Evolutionary conservation across 2,113 vertebrate genomes (phyloP).

Genomic region (Leptobrachium leishanense): DNA sequence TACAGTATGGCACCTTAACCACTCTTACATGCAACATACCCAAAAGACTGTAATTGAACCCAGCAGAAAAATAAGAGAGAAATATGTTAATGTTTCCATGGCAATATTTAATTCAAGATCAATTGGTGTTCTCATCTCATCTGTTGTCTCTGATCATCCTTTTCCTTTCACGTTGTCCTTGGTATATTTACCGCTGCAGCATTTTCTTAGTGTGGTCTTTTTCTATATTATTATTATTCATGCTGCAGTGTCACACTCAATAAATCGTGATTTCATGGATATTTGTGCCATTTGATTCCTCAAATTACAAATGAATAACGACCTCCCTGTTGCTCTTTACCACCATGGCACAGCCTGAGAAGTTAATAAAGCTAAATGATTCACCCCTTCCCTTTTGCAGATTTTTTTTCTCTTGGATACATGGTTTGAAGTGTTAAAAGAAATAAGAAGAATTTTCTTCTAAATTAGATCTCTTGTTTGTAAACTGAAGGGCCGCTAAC

Average conservation of each 20-base stretch:
- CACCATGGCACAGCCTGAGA: slow-evolving; percentile 54
- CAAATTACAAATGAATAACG: slow-evolving; percentile 59
- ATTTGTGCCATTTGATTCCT: slow-evolving; percentile 32
- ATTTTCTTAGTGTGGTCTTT: slow-evolving; percentile 1
- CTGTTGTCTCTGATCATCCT: slow-evolving; percentile 25
- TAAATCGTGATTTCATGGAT: slow-evolving; percentile 38
- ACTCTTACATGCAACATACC: slow-evolving; percentile 3
- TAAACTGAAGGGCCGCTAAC: slow-evolving; percentile 89
- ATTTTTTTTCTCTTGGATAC: slow-evolving; percentile 53
- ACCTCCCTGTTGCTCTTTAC: slow-evolving; percentile 53
- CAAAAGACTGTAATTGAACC: slow-evolving; percentile 14
- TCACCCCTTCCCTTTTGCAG: slow-evolving; percentile 52
- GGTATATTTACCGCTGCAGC: slow-evolving; percentile 13
- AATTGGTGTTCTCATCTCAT: slow-evolving; percentile 19
- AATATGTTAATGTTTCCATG: slow-evolving; percentile 29
- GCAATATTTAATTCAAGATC: slow-evolving; percentile 27
- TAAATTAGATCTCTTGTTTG: slow-evolving; percentile 97
- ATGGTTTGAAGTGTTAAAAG: slow-evolving; percentile 65
- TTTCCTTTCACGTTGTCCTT: neutral
- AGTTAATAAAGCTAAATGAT: slow-evolving; percentile 67
- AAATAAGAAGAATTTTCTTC: slow-evolving; percentile 73
- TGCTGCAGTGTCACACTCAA: slow-evolving; percentile 8
- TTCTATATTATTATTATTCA: neutral
- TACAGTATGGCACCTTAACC: neutral
- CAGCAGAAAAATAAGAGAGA: neutral